Conservation (phyloP, 2,113 vertebrate genomes). For the Butorides virescens region DNA sequence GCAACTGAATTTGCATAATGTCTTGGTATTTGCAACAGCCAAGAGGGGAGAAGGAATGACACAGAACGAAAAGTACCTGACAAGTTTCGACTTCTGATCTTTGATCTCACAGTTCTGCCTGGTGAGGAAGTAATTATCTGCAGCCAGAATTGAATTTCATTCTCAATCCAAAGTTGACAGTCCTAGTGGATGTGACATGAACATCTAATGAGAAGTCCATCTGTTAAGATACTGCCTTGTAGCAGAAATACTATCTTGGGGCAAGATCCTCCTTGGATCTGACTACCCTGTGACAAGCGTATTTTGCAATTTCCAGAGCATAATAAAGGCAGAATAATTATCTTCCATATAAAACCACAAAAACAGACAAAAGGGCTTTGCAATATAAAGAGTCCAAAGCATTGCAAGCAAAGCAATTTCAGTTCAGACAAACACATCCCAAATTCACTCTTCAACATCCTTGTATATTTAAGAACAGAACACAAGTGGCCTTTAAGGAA, state of each 20-base stretch:
- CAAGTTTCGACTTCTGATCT: slow-evolving; percentile 15
- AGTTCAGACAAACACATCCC: neutral
- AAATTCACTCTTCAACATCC: neutral
- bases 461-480: neutral
- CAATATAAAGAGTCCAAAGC: neutral
- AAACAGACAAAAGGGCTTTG: neutral
- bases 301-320: slow-evolving; percentile 27
- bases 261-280: neutral
- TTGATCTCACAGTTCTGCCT: neutral
- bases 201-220: slow-evolving; percentile 26
- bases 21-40: neutral
- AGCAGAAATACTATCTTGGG: neutral
- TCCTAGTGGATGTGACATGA: neutral
- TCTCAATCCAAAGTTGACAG: neutral
- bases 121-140: slow-evolving; percentile 54
- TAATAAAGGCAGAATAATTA: slow-evolving; percentile 8
- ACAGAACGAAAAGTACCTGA: neutral
- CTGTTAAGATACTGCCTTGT: neutral
- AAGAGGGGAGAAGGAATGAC: neutral
- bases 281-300: neutral
- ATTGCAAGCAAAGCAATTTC: neutral
- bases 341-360: slow-evolving; percentile 26
- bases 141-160: slow-evolving; percentile 17
- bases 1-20: neutral
- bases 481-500: neutral